Conservation (phyloP, 2,113 vertebrate species). For the Carassius auratus region DNA sequence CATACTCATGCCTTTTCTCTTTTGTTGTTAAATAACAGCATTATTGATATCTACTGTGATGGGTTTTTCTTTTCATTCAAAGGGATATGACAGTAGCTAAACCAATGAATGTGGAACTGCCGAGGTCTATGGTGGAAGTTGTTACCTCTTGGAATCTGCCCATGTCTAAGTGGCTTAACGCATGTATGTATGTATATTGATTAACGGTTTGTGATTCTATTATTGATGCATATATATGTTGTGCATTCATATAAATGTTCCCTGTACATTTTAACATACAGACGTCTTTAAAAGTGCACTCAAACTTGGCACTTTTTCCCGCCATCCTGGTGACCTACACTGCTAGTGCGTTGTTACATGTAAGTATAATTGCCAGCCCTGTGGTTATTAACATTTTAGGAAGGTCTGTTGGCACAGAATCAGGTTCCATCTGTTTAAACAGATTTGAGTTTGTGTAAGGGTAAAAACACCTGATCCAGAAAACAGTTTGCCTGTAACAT, state of each 20-base stretch:
- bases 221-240: not conserved
- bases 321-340: slow-evolving; percentile 88
- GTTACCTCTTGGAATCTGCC: slow-evolving; percentile 90
- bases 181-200: slow-evolving; percentile 77
- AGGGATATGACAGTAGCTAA: slow-evolving; percentile 86
- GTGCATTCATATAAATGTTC: not conserved
- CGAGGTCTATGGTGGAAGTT: slow-evolving; percentile 89
- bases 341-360: slow-evolving; percentile 86
- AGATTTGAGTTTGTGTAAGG: not conserved
- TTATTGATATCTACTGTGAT: not conserved
- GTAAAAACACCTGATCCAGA: not conserved
- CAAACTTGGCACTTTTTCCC: slow-evolving; percentile 85
- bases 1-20: not conserved
- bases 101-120: slow-evolving; percentile 84
- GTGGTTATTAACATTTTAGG: not conserved
- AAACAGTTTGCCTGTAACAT: not conserved
- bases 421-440: slow-evolving; percentile 31
- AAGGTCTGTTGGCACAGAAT: not conserved
- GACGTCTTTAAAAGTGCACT: slow-evolving; percentile 89
- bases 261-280: slow-evolving; percentile 61
- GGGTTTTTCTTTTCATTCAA: slow-evolving; percentile 3
- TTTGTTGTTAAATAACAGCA: not conserved
- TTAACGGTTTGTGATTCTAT: not conserved
- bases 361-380: slow-evolving; percentile 69
- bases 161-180: slow-evolving; percentile 88